Conservation (phyloP, 2,113 vertebrate genomes). For the Tretioscincus oriximinensis region DNA sequence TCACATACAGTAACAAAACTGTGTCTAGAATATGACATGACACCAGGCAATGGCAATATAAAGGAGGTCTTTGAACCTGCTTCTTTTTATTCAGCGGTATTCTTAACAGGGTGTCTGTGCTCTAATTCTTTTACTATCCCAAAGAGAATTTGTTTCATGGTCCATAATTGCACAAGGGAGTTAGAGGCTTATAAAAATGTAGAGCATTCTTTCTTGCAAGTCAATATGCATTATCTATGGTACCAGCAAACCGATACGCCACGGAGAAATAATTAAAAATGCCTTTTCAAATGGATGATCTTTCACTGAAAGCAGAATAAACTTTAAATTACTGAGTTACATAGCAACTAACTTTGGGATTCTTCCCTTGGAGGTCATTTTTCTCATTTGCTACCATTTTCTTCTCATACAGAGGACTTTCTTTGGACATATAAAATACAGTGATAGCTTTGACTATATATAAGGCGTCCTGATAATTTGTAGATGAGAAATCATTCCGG, state of each 20-base stretch:
- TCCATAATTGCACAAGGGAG: conserved; percentile 65
- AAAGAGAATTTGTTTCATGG: conserved; percentile 67
- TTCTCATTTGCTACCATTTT: background rate
- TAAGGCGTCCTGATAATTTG: no score
- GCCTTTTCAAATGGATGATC: conserved; percentile 28
- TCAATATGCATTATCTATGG: conserved; percentile 57
- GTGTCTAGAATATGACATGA: conserved; percentile 57
- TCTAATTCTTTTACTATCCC: conserved; percentile 69
- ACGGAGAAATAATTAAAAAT: conserved; percentile 50
- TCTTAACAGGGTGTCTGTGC: conserved; percentile 62
- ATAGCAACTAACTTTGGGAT: background rate
- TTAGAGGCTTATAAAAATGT: conserved; percentile 62
- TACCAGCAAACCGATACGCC: conserved; percentile 30
- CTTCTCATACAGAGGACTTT: background rate
- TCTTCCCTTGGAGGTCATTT: background rate
- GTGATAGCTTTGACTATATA: background rate
- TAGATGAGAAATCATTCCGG: no score
- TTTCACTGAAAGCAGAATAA: conserved; percentile 29
- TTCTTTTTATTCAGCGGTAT: conserved; percentile 66
- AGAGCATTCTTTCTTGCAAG: conserved; percentile 44
- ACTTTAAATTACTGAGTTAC: conserved; percentile 33
- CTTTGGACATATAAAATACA: background rate
- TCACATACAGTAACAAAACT: conserved; percentile 37
- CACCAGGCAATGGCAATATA: conserved; percentile 58
- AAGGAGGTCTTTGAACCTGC: conserved; percentile 62